These are phyloP conservation scores for Vesta saturnalis DNA, from an alignment of 2,888 invertebrate species.

Conservation along the genomic window DNA sequence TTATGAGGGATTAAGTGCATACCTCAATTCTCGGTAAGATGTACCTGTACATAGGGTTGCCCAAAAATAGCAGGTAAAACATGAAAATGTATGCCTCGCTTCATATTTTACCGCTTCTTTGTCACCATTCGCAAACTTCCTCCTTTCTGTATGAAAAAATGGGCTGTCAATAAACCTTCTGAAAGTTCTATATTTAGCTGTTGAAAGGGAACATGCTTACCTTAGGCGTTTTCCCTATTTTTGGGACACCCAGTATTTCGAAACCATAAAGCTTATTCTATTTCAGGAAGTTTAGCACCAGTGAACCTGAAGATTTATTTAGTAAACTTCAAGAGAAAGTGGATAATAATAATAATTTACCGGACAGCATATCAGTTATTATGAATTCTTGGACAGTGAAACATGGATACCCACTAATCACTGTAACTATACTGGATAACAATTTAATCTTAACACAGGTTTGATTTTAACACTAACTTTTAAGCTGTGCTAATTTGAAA, in stretches of 20 bases:
- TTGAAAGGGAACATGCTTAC: too few species aligned
- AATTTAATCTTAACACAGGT: neutral
- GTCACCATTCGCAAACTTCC: too few species aligned
- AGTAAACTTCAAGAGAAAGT: neutral
- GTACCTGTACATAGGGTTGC: too few species aligned
- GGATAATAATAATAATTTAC: neutral
- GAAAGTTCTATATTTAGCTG: too few species aligned
- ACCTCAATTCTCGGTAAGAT: constrained; percentile 58
- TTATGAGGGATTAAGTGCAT: constrained; percentile 65
- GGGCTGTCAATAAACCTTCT: too few species aligned
- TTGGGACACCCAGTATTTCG: too few species aligned
- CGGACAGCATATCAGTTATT: neutral
- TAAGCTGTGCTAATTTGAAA: neutral
- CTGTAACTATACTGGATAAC: neutral
- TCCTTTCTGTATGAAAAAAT: too few species aligned
- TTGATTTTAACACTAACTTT: neutral
- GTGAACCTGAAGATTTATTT: neutral
- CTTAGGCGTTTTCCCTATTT: too few species aligned
- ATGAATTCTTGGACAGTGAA: constrained; percentile 17
- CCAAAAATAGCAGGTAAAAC: too few species aligned
- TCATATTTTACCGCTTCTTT: too few species aligned
- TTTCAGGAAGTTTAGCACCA: neutral
- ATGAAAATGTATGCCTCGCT: too few species aligned
- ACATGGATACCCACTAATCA: constrained; percentile 18
- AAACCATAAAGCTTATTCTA: too few species aligned